Evolutionary conservation across 1,140 invertebrate species (phyloP), one percentile per base, ranked within the genome.

Genomic region (Drosophila fuyamai): DNA sequence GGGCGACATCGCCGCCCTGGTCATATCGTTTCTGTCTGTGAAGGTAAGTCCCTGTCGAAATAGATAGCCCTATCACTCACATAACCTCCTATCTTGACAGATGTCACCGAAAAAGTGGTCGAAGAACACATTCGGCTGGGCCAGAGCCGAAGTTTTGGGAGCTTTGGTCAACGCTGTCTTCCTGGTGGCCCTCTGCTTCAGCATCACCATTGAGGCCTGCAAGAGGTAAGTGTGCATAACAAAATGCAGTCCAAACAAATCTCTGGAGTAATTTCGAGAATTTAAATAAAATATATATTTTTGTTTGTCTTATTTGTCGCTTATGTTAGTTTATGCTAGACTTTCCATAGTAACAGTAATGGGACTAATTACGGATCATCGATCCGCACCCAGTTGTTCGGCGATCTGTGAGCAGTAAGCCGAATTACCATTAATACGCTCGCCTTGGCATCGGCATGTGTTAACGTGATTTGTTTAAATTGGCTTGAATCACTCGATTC

Each of bases 81-180:
- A 23, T 35, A n/a, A 12, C 10, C 9, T 35, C 10, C 1, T 35
- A 38, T 51, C 29, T 71, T 93, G 94, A 18, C 93, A 98, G 97
- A 98, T 98, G 97, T 97, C 97, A 60, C 97, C 97, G 79, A 97
- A 97, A 93, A 97, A 97, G 94, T 98, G 97, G 96, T 97, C 97
- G 5, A 98, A 98, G 93, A 98, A 98, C 91, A 98, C 97, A 5
- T 98, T 98, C 91, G 97, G 97, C 7, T 98, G 97, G 97, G 97
- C 97, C 1, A 94, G 97, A 79, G 97, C 97, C 0, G 97, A 98
- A 93, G 97, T 98, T 0, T 92, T 98, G n/a, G 97, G 97, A n/a
- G 97, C 97, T 1, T 93, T 98, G 48, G 96, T 98, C 0, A 98
- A 98, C 93, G 97, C 97, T 3, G 97, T 98, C 27, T 98, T 98